Percentiles rank a stretch among this genome's conserved stretches.
Evolutionary conservation across 2,113 vertebrate species (phyloP).

Genomic region (Noturus placidus): DNA sequence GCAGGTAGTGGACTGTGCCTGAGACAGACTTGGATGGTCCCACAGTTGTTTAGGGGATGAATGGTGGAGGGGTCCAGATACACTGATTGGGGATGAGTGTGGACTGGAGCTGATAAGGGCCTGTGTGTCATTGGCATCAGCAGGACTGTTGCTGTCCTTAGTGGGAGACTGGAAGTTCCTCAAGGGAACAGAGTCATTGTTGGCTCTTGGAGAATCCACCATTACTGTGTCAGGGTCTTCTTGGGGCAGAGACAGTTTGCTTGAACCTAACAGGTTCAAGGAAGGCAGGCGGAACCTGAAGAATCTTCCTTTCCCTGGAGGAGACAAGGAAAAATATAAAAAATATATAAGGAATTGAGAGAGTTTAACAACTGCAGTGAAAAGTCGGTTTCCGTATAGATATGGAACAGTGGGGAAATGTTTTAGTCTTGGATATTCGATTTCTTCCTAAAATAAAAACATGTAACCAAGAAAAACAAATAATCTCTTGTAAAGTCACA

Average conservation of each 20-base stretch:
- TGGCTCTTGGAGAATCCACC: conserved; percentile 88
- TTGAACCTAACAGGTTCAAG: conserved; percentile 85
- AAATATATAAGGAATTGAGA: conserved; percentile 8
- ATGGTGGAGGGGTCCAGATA: conserved; percentile 88
- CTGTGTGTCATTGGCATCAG: conserved; percentile 90
- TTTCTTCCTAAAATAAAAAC: conserved; percentile 7
- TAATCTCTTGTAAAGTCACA: background rate
- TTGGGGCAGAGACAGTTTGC: conserved; percentile 94
- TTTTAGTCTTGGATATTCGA: background rate
- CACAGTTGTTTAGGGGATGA: conserved; percentile 90
- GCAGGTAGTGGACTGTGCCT: conserved; percentile 80
- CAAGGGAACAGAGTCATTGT: conserved; percentile 85
- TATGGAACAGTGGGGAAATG: background rate
- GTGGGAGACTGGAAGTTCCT: conserved; percentile 90
- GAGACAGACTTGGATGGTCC: conserved; percentile 84
- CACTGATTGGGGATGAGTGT: conserved; percentile 84
- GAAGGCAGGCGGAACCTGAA: conserved; percentile 90
- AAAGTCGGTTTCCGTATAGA: conserved; percentile 12
- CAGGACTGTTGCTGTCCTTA: conserved; percentile 88
- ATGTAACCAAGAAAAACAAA: background rate
- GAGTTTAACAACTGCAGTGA: conserved; percentile 8
- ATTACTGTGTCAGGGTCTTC: conserved; percentile 95
- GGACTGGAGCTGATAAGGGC: conserved; percentile 88
- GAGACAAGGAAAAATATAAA: conserved; percentile 38
- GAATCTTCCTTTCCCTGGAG: conserved; percentile 79